Conservation (phyloP, 1,140 invertebrate genomes). For the Pachypeltis micranthus region DNA sequence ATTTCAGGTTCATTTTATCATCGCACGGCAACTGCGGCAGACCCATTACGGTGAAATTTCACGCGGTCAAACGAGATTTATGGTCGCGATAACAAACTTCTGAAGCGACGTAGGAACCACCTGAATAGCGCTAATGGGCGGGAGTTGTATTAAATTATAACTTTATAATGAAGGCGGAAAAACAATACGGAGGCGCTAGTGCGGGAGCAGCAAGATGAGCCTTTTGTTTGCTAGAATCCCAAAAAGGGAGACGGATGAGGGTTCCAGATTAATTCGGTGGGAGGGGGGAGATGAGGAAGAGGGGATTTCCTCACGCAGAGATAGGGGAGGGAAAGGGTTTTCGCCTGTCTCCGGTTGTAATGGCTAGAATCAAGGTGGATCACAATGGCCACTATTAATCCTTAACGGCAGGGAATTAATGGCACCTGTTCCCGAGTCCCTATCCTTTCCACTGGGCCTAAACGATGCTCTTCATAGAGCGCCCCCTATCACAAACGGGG, state of each 20-base stretch:
- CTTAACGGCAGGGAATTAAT: background rate
- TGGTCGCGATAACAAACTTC: background rate
- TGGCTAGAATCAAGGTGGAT: constrained; percentile 4
- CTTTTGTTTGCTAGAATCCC: background rate
- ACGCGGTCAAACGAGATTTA: constrained; percentile 1
- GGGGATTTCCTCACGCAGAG: too few species aligned
- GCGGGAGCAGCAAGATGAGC: background rate
- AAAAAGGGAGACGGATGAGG: background rate
- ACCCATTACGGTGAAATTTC: background rate
- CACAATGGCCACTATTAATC: background rate
- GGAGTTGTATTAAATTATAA: constrained; percentile 9
- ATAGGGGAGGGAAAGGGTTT: too few species aligned
- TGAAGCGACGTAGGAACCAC: background rate
- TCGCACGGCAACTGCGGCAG: background rate
- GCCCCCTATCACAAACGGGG: too few species aligned
- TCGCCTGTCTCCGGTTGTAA: background rate
- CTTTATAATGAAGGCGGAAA: constrained; percentile 7
- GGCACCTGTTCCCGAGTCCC: background rate
- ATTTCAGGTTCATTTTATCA: background rate
- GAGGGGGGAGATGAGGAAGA: too few species aligned
- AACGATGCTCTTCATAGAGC: too few species aligned
- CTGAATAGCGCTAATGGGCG: background rate
- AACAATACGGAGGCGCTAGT: background rate
- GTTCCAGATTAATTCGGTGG: background rate
- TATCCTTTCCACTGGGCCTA: too few species aligned